Conservation (phyloP, 35 echinoderm and acorn worm species). For the Heliocidaris tuberculata region DNA sequence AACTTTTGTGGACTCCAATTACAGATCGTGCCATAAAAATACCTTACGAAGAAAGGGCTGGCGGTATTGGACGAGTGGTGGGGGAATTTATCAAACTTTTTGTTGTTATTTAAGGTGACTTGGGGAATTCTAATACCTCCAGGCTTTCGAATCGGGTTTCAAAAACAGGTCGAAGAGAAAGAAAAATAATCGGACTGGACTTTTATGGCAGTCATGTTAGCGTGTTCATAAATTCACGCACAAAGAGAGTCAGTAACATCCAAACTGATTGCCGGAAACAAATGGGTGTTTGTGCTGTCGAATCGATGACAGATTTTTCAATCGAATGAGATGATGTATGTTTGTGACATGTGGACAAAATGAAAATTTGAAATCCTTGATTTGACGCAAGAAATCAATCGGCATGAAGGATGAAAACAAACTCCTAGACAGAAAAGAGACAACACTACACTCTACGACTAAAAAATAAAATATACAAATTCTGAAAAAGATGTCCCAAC, state of each 20-base stretch:
- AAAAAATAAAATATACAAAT: too few relatives aligned
- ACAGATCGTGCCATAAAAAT: neutral
- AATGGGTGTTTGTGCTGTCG: neutral
- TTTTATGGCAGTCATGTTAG: neutral
- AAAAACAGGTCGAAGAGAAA: neutral
- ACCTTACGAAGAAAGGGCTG: neutral
- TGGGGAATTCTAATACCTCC: neutral
- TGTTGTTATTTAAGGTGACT: neutral
- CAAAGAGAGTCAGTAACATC: conserved; percentile 7
- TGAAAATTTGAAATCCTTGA: too few relatives aligned
- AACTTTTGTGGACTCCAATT: neutral
- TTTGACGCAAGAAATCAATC: neutral
- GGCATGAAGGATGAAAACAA: neutral
- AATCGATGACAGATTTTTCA: neutral
- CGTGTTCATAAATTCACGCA: neutral
- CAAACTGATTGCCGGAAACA: neutral
- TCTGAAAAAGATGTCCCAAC: too few relatives aligned
- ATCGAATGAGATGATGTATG: neutral
- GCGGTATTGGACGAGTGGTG: neutral
- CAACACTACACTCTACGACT: neutral
- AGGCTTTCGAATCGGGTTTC: neutral
- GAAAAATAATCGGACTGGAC: neutral
- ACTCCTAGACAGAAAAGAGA: neutral
- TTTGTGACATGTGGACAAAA: neutral
- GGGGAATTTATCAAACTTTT: neutral